Evolutionary conservation across 2,888 invertebrate genomes (phyloP).

Genomic region (Netelia inedita): DNA sequence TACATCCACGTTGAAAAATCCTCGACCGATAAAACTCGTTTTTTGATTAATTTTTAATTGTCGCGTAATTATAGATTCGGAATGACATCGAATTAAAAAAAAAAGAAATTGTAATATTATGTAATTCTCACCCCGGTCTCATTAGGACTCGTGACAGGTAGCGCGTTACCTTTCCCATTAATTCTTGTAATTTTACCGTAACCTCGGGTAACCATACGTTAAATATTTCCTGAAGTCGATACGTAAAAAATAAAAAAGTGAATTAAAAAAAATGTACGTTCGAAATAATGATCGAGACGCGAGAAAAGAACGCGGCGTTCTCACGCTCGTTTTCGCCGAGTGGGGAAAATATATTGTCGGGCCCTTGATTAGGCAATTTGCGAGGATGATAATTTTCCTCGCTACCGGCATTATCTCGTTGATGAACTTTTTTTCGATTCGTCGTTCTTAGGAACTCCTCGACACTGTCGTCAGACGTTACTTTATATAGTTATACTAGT

Average conservation of each 20-base stretch:
- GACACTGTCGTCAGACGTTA: not conserved
- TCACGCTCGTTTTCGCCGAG: not conserved
- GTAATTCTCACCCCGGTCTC: not conserved
- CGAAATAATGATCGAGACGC: not conserved
- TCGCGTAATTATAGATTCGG: no score
- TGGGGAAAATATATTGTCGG: conserved; percentile 5
- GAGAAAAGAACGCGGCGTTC: conserved; percentile 11
- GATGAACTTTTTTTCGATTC: not conserved
- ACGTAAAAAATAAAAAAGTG: not conserved
- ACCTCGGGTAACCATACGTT: conserved; percentile 9
- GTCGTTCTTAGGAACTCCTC: not conserved
- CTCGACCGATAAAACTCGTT: not conserved
- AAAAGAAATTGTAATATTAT: not conserved
- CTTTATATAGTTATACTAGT: not conserved
- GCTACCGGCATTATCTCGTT: conserved; percentile 19
- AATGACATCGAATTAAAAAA: not conserved
- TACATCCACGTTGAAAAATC: not conserved
- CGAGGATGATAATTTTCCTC: not conserved
- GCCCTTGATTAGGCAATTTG: conserved; percentile 31
- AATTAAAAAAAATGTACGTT: not conserved
- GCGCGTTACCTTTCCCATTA: not conserved
- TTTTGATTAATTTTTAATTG: no score
- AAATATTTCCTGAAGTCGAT: not conserved
- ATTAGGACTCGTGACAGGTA: not conserved
- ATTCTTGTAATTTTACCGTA: conserved; percentile 39